A percentile compares a stretch with the other conserved stretches of the same genome.
Evolutionary conservation across 1,140 invertebrate species (phyloP).

Genomic region (Drosophila busckii): DNA sequence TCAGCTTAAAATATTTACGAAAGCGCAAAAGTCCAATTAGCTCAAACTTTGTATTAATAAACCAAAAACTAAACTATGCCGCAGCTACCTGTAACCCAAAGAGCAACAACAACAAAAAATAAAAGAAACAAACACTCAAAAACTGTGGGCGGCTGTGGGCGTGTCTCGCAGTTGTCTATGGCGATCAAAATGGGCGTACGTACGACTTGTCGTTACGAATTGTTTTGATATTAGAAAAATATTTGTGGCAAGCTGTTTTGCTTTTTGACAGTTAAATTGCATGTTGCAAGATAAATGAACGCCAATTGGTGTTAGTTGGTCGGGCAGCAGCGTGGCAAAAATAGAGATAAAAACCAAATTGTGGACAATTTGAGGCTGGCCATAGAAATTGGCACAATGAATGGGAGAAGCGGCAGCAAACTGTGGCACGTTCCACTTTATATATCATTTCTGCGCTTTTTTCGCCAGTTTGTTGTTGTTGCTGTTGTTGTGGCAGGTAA

Average conservation of each 20-base stretch:
- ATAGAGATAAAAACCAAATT: slow-evolving; percentile 47
- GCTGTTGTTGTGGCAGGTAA: slow-evolving; percentile 25
- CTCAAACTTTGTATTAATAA: too few relatives aligned
- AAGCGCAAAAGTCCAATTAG: too few relatives aligned
- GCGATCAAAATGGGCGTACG: not conserved
- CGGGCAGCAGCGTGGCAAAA: slow-evolving; percentile 33
- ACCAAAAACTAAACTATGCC: too few relatives aligned
- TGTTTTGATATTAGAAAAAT: slow-evolving; percentile 41
- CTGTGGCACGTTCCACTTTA: slow-evolving; percentile 51
- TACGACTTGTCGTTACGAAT: slow-evolving; percentile 39
- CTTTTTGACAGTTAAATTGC: slow-evolving; percentile 70
- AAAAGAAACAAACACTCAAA: too few relatives aligned
- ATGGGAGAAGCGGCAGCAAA: slow-evolving; percentile 18
- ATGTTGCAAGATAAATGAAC: slow-evolving; percentile 69
- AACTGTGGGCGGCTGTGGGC: too few relatives aligned
- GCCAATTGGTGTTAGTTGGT: slow-evolving; percentile 72
- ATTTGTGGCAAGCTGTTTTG: slow-evolving; percentile 45
- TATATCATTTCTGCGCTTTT: slow-evolving; percentile 10
- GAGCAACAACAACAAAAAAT: too few relatives aligned
- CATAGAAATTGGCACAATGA: slow-evolving; percentile 27
- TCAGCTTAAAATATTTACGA: too few relatives aligned
- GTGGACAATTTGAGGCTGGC: slow-evolving; percentile 34
- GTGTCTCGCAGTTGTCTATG: not conserved
- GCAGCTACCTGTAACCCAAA: slow-evolving; percentile 30
- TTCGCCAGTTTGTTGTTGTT: not conserved